Percentiles rank a stretch among this genome's conserved stretches.
Evolutionary conservation across 2,797 vertebrate genomes (phyloP).

Genomic region (Cheirogaleus major): DNA sequence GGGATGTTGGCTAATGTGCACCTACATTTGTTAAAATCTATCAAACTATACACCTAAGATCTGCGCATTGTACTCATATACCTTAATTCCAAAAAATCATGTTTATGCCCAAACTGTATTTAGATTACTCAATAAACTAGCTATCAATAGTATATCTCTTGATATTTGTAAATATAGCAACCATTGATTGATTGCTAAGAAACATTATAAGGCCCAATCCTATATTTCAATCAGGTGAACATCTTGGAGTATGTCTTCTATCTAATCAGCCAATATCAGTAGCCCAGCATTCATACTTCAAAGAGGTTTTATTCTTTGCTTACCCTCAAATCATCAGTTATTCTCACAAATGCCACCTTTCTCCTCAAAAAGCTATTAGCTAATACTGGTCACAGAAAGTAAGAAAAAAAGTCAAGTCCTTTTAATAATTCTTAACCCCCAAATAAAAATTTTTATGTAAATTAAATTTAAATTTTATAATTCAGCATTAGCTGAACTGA

Average conservation of each 20-base stretch:
- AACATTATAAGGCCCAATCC: not conserved
- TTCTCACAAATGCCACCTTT: not conserved
- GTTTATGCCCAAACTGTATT: not conserved
- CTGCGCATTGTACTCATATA: not conserved
- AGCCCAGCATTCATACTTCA: not conserved
- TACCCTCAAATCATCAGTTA: not conserved
- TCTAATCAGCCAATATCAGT: not conserved
- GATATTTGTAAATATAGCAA: not conserved
- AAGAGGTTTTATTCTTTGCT: not conserved
- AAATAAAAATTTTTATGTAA: not conserved
- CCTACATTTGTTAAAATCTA: not conserved
- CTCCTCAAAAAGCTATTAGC: not conserved
- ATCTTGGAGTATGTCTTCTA: not conserved
- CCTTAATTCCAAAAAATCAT: not conserved
- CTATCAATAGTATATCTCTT: not conserved
- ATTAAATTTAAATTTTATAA: not conserved
- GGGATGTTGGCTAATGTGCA: not conserved
- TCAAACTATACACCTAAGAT: not conserved
- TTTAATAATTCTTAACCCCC: not conserved
- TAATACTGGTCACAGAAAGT: not conserved
- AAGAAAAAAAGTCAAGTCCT: not conserved
- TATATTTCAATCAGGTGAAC: not conserved
- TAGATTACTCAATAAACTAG: not conserved
- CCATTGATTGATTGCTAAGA: not conserved
- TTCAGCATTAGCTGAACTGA: not conserved